A percentile compares a stretch with the other conserved stretches of the same genome.
phyloP scores from a whole-genome alignment of 2,797 vertebrate species.

The Capromys pilorides region DNA sequence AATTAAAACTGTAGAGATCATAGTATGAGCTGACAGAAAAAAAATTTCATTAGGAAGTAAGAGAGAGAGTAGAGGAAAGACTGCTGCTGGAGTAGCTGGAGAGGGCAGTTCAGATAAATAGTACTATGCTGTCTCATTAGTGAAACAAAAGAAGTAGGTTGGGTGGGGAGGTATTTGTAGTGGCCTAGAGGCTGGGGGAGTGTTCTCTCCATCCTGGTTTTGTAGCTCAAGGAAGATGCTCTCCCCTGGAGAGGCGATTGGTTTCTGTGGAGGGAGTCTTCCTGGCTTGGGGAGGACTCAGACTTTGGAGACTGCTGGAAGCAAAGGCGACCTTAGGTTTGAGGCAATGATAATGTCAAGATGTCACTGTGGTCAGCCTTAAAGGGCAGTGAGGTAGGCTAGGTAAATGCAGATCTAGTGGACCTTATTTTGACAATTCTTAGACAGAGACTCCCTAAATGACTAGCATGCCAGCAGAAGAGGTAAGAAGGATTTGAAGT shows the following conservation, averaged over 20 bases:
- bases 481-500: background rate
- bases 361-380: background rate
- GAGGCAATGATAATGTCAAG: background rate
- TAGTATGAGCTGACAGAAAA: background rate
- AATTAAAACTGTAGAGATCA: background rate
- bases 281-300: background rate
- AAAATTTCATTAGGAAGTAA: background rate
- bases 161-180: too few species aligned
- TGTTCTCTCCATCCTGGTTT: background rate
- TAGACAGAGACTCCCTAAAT: background rate
- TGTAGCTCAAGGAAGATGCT: background rate
- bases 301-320: background rate
- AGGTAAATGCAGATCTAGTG: background rate
- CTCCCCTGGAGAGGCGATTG: background rate
- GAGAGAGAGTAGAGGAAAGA: background rate
- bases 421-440: background rate
- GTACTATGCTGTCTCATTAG: too few species aligned
- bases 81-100: background rate
- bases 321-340: background rate
- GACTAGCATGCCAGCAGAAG: background rate
- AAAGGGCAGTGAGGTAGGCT: background rate
- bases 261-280: background rate
- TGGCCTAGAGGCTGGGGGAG: background rate
- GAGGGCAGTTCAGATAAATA: background rate
- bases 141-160: background rate